These are phyloP conservation scores for Terebella lapidaria DNA, from an alignment of 2,888 invertebrate genomes.

Conservation along the genomic window DNA sequence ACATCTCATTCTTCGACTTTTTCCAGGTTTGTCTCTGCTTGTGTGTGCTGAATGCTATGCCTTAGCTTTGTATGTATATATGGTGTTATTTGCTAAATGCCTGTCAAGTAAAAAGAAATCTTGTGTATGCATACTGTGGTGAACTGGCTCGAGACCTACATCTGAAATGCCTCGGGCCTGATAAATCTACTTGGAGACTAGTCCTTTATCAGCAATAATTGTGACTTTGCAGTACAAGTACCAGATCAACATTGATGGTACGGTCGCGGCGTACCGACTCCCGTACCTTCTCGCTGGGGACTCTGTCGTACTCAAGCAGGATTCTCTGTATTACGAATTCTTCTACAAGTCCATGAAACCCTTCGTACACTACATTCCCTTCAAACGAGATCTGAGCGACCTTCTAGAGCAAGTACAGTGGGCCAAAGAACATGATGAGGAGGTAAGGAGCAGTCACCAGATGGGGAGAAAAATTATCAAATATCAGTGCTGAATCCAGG, in stretches of 20 bases:
- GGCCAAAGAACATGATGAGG: conserved; percentile 48
- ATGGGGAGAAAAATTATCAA: background rate
- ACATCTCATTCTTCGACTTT: conserved; percentile 86
- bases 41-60: too few species aligned
- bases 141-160: too few species aligned
- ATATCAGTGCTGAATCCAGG: too few species aligned
- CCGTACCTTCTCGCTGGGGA: conserved; percentile 87
- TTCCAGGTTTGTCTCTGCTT: conserved; percentile 77
- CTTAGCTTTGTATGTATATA: too few species aligned
- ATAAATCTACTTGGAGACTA: too few species aligned
- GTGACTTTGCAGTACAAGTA: conserved; percentile 78
- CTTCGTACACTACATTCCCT: conserved; percentile 76
- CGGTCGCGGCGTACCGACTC: conserved; percentile 90
- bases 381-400: conserved; percentile 75
- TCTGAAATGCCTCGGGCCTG: too few species aligned
- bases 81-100: too few species aligned
- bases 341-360: conserved; percentile 76
- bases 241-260: conserved; percentile 89
- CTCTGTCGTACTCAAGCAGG: conserved; percentile 83
- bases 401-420: conserved; percentile 66
- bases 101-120: too few species aligned
- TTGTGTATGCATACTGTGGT: too few species aligned
- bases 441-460: too few species aligned
- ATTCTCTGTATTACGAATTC: conserved; percentile 90
- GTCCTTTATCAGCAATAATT: too few species aligned